Evolutionary conservation across 2,888 invertebrate species (phyloP).

Genomic region (Metacarcinus magister): DNA sequence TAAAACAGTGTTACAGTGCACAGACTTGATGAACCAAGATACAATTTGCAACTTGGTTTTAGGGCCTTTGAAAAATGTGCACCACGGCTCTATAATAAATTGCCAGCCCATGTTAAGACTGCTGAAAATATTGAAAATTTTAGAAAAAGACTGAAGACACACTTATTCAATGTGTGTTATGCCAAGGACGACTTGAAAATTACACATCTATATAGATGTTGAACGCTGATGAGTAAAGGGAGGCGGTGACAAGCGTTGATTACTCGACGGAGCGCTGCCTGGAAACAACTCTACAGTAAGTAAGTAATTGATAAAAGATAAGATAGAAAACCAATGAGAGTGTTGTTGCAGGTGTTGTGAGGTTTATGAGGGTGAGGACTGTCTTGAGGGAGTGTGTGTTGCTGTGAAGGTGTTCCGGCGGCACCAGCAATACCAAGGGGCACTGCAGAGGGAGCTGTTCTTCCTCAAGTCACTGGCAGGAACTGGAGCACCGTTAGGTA

Average conservation of each 20-base stretch:
- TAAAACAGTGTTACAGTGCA: constrained; percentile 15
- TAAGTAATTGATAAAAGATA: not conserved
- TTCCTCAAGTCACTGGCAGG: constrained; percentile 65
- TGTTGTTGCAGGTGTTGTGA: constrained; percentile 71
- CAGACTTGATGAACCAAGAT: constrained; percentile 42
- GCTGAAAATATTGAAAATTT: not conserved
- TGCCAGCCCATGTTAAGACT: constrained; percentile 50
- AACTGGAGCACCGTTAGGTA: constrained; percentile 67
- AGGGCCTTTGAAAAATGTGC: constrained; percentile 42
- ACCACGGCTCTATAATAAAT: constrained; percentile 54
- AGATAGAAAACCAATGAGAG: not conserved
- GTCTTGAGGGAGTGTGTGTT: constrained; percentile 49
- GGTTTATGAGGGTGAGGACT: constrained; percentile 68
- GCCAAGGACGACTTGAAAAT: too few species aligned
- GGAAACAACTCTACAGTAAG: too few species aligned
- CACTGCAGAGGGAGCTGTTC: constrained; percentile 77
- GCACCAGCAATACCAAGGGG: constrained; percentile 78
- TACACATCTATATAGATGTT: too few species aligned
- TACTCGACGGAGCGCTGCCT: too few species aligned
- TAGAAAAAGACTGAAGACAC: constrained; percentile 46
- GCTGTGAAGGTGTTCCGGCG: constrained; percentile 79
- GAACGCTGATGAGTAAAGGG: too few species aligned
- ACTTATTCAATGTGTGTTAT: constrained; percentile 42
- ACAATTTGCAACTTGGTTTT: constrained; percentile 27
- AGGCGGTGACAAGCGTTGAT: too few species aligned